phyloP scores from a whole-genome alignment of 1,140 invertebrate genomes.

The Antheraea mylitta region DNA sequence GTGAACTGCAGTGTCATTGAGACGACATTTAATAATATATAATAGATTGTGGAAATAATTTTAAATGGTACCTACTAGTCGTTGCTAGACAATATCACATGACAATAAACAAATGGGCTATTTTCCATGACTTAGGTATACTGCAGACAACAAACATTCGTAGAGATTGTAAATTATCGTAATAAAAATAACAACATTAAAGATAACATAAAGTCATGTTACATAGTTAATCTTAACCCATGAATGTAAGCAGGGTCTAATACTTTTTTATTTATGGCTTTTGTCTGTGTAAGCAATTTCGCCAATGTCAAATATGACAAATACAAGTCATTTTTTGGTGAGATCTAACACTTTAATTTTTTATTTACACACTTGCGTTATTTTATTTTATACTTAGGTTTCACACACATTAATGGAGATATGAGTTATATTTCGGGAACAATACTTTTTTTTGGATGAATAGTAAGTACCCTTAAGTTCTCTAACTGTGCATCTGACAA shows the following conservation, averaged over 20 bases:
- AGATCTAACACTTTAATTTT: too few relatives aligned
- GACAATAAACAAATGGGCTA: slow-evolving; percentile 12
- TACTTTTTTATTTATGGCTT: background rate
- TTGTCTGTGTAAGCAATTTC: background rate
- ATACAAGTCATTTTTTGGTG: too few relatives aligned
- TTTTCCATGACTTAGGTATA: slow-evolving; percentile 7
- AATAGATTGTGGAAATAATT: too few relatives aligned
- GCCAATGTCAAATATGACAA: background rate
- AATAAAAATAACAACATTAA: background rate
- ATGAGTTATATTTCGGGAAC: too few relatives aligned
- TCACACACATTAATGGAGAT: too few relatives aligned
- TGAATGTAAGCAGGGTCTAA: background rate
- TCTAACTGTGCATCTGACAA: too few relatives aligned
- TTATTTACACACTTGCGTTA: too few relatives aligned
- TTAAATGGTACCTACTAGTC: background rate
- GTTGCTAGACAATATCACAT: slow-evolving; percentile 7
- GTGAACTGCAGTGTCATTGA: too few relatives aligned
- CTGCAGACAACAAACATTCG: background rate
- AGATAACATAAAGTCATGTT: background rate
- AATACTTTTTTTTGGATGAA: too few relatives aligned
- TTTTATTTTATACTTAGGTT: too few relatives aligned
- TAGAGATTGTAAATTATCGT: background rate
- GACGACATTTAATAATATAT: too few relatives aligned
- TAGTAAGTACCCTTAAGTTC: too few relatives aligned
- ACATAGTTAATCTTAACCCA: background rate